A percentile compares a stretch with the other conserved stretches of the same genome.
These are phyloP conservation scores for Laothoe populi DNA, from an alignment of 2,888 invertebrate genomes.

Conservation along the genomic window DNA sequence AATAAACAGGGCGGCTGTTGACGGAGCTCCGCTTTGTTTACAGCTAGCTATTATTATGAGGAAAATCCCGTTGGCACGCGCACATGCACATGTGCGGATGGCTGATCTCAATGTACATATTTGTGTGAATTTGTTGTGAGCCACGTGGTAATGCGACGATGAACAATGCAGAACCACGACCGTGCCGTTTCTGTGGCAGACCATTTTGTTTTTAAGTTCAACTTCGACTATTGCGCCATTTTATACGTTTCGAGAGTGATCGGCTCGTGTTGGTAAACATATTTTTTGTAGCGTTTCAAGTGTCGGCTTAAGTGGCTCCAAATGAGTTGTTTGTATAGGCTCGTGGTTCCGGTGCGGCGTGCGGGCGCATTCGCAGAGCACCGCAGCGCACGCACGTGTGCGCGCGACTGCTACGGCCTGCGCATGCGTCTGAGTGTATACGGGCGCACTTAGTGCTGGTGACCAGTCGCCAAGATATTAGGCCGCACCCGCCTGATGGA, in stretches of 20 bases:
- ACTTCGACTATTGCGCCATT: slow-evolving; percentile 59
- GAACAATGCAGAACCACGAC: neutral
- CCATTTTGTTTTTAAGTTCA: neutral
- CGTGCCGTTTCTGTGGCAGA: neutral
- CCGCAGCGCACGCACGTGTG: slow-evolving; percentile 15
- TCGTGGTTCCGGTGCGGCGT: slow-evolving; percentile 39
- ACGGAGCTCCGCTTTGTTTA: slow-evolving; percentile 5
- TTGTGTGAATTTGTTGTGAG: neutral
- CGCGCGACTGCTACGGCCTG: neutral
- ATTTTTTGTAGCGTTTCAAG: slow-evolving; percentile 69
- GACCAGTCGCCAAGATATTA: neutral
- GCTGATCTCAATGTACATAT: too few species aligned
- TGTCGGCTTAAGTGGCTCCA: slow-evolving; percentile 74
- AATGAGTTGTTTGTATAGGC: slow-evolving; percentile 78
- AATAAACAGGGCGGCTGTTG: neutral
- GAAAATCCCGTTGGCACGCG: slow-evolving; percentile 7
- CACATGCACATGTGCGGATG: neutral
- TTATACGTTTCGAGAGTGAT: slow-evolving; percentile 70
- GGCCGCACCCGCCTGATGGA: neutral
- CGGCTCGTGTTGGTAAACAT: slow-evolving; percentile 67
- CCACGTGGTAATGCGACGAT: neutral
- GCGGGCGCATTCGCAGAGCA: neutral
- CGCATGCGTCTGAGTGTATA: slow-evolving; percentile 1
- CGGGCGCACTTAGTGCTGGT: neutral
- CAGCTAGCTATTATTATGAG: slow-evolving; percentile 8